phyloP scores from a whole-genome alignment of 2,888 invertebrate genomes.

The Sarcophaga subvicina region DNA sequence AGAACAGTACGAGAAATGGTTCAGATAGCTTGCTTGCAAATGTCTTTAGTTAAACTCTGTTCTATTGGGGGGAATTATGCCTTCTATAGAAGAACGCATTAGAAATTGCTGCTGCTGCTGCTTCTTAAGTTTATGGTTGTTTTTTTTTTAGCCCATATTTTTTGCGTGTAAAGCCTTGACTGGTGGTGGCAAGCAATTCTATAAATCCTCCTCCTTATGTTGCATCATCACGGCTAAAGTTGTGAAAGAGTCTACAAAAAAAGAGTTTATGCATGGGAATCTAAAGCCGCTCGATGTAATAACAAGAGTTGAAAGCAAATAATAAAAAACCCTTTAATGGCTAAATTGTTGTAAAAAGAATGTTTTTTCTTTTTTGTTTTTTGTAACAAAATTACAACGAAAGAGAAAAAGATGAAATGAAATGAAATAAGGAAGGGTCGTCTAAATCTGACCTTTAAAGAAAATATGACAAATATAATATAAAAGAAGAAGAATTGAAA shows the following conservation, averaged over 20 bases:
- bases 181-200: constrained; percentile 49
- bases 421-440: background rate
- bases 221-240: constrained; percentile 12
- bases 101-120: constrained; percentile 46
- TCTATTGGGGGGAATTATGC: too few relatives aligned
- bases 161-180: constrained; percentile 32
- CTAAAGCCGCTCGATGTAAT: too few relatives aligned
- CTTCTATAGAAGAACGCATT: background rate
- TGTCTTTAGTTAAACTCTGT: too few relatives aligned
- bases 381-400: background rate
- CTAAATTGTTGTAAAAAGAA: background rate
- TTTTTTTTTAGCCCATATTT: background rate
- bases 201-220: constrained; percentile 54
- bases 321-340: background rate
- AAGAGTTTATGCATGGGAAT: too few relatives aligned
- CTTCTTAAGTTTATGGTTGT: background rate
- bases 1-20: too few relatives aligned
- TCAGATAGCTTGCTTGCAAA: too few relatives aligned
- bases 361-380: background rate
- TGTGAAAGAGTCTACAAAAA: background rate
- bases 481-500: background rate
- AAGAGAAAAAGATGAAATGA: background rate
- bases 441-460: background rate
- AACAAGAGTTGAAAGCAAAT: background rate
- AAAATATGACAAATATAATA: background rate